Evolutionary conservation across 2,113 vertebrate genomes (phyloP).

Genomic region (Notechis scutatus): DNA sequence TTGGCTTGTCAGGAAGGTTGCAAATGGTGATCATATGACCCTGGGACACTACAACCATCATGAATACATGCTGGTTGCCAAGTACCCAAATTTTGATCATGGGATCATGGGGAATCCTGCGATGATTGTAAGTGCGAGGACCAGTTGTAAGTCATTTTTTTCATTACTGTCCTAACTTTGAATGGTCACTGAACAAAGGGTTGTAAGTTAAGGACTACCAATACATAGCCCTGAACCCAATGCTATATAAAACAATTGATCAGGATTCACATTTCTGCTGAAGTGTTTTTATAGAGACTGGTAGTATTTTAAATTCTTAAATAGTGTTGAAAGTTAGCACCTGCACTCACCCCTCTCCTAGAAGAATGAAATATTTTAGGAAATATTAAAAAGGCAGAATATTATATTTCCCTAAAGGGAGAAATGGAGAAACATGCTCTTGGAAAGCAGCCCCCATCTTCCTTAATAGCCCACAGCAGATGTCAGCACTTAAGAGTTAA

Average conservation of each 20-base stretch:
- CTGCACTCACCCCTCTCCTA: no score
- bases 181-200: background rate
- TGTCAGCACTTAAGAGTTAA: no score
- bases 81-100: background rate
- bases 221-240: background rate
- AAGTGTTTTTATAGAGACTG: background rate
- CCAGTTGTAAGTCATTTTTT: background rate
- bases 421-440: no score
- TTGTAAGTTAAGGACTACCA: background rate
- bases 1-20: background rate
- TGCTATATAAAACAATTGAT: background rate
- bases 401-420: no score
- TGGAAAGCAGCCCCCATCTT: no score
- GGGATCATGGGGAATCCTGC: background rate
- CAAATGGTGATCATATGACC: background rate
- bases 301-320: background rate
- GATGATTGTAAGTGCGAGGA: background rate
- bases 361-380: no score
- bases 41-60: background rate
- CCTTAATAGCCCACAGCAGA: no score
- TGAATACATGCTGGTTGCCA: background rate
- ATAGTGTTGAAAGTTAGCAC: no score
- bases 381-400: no score
- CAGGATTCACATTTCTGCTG: background rate
- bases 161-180: background rate